phyloP scores from a whole-genome alignment of 2,888 invertebrate genomes.

The Timema cristinae region DNA sequence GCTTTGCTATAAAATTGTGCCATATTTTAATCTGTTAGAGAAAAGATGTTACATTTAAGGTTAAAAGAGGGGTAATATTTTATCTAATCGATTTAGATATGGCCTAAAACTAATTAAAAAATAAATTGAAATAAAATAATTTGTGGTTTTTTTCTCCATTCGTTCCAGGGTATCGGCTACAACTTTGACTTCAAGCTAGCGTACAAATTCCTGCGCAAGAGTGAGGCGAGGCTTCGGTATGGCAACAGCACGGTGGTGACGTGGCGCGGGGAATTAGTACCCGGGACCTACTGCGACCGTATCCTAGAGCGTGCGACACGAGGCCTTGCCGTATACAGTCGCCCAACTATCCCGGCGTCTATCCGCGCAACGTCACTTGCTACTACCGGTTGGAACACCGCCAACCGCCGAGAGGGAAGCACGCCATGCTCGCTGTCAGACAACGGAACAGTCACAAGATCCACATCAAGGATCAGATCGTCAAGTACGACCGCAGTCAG shows the following conservation, averaged over 20 bases:
- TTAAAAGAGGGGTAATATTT: no score
- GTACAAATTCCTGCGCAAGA: conserved; percentile 74
- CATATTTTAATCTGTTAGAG: no score
- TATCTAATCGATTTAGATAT: no score
- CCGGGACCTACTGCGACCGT: conserved; percentile 76
- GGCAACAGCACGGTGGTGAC: conserved; percentile 68
- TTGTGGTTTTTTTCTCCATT: background rate
- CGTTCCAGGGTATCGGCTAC: conserved; percentile 68
- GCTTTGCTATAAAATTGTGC: no score
- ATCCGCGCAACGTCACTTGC: conserved; percentile 78
- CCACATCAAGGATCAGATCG: conserved; percentile 73
- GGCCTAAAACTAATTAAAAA: no score
- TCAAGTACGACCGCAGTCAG: conserved; percentile 71
- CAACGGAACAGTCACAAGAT: conserved; percentile 75
- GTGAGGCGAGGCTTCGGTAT: conserved; percentile 72
- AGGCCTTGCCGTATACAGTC: conserved; percentile 71
- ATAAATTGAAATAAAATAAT: no score
- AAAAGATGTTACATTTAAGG: no score
- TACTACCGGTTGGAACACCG: conserved; percentile 64
- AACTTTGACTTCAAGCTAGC: conserved; percentile 80
- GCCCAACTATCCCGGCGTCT: conserved; percentile 87
- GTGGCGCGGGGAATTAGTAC: conserved; percentile 71
- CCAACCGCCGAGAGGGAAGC: conserved; percentile 62
- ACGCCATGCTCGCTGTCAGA: conserved; percentile 69
- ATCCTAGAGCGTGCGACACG: conserved; percentile 73